Percentiles rank a stretch among this genome's conserved stretches.
Conservation (phyloP, 2,797 vertebrate genomes). For the Natrix natrix region DNA sequence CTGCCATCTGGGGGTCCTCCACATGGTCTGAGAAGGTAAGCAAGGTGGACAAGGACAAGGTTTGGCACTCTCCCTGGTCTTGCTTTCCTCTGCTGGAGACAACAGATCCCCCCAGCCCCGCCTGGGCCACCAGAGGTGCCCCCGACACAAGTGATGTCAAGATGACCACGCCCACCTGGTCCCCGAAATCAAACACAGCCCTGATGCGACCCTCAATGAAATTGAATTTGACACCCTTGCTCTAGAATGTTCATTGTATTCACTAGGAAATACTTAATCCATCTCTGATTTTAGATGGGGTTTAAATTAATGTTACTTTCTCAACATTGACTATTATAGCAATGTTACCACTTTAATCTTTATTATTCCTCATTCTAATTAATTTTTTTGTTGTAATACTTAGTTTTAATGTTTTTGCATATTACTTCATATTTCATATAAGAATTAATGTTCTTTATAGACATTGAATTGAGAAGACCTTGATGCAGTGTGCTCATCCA, state of each 20-base stretch:
- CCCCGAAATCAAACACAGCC: too few species aligned
- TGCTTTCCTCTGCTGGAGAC: too few species aligned
- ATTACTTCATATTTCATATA: neutral
- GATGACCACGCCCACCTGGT: too few species aligned
- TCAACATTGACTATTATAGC: neutral
- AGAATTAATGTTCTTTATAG: neutral
- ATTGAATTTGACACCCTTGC: too few species aligned
- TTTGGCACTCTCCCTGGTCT: too few species aligned
- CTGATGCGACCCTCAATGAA: too few species aligned
- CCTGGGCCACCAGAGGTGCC: too few species aligned
- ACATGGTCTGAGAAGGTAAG: too few species aligned
- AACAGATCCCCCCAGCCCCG: too few species aligned
- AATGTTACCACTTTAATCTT: neutral
- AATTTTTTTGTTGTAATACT: neutral
- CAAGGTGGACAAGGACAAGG: too few species aligned
- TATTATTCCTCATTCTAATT: neutral
- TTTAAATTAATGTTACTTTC: neutral
- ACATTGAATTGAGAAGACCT: neutral
- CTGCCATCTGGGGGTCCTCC: too few species aligned
- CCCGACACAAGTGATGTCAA: too few species aligned
- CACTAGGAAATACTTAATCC: neutral
- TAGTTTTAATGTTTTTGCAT: neutral
- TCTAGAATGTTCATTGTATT: neutral
- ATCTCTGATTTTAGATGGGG: neutral
- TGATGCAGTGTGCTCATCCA: neutral